Evolutionary conservation across 1,140 invertebrate species (phyloP), one percentile per base, ranked within the genome.

Genomic region (Aphelinus certus): DNA sequence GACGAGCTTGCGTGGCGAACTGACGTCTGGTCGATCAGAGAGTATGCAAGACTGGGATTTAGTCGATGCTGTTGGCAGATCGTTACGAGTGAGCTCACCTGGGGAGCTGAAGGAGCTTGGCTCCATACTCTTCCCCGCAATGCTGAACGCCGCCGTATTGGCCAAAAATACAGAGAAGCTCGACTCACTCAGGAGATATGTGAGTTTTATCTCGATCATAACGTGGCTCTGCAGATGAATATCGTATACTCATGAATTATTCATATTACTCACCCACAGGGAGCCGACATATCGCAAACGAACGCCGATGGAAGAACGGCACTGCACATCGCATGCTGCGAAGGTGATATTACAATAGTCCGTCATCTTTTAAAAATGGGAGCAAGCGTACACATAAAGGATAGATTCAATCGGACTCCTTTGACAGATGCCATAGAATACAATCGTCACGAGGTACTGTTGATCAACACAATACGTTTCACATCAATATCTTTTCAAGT

Each of bases 251-350:
- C 45, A 7, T 61, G 58, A 43, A 45, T 61, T 45, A 4, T 61
- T 61, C 3, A 61, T 61, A 61, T 26, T 48, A 53, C 69, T 61
- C 71, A 80, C 4, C 79, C 9, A 47, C 45, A 93, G 88, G 94
- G 94, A 1, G 93, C 92, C 2, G 92, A 96, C 84, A 87, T 97
- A 3, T 94, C 93, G 1, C 90, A 90, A 7, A 84, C 87, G n/a
- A 95, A 96, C 83, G 92, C 93, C 66, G 95, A 96, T 85, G 89
- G 91, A 7, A 89, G 94, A 71, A 96, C 95, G 0, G 92, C 95
- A 0, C 87, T 97, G 1, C 96, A 97, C 79, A 89, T 96, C 57
- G 95, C 95, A 6, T 92, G 93, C 55, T 88, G 91, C 57, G 89
- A 93, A 78, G 95, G 95, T 0, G 91, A 94, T 76, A 62, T 91